Base-by-base conservation (phyloP, 2,888 invertebrate genomes). In the Philaethria dido region DNA sequence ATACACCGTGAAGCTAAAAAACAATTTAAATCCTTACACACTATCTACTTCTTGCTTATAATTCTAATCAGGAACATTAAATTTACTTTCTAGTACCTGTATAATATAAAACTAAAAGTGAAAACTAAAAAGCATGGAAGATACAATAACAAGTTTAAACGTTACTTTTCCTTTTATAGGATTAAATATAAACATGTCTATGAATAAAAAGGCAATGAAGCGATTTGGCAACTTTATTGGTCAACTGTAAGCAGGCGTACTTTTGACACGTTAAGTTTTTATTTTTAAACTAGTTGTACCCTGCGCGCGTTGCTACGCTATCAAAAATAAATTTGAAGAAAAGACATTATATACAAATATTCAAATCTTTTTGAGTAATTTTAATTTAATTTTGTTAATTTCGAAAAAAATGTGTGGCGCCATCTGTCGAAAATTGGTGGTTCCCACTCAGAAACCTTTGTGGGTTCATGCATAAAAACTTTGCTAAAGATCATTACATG, bases 1-100 rank as follows among this genome's bases (percentile, higher is more conserved):
- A n/a, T n/a, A n/a, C n/a, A n/a, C n/a, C n/a, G n/a, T n/a, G 25
- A 25, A 25, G 25, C 25, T 25, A 52, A 52, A 52, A 16, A 52
- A 3, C 52, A 1, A 52, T 0, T 16, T 16, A 52, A 52, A 16
- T 29, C 16, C 16, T 52, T 29, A 29, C 29, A 11, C 29, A 9
- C 9, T 3, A 16, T 0, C n/a, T 3, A 52, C 29, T n/a, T n/a
- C 29, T 50, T n/a, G 18, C 29, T 50, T 29, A n/a, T 16, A 52
- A 52, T 52, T 52, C 52, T 13, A 9, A 52, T 16, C 52, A 52
- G 25, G 8, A 9, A 9, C 25, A 9, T 50, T 0, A 29, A 52
- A 16, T 52, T 33, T 5, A 29, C 52, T 52, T 52, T 52, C 52
- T 52, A 52, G 1, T 29, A 29, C 16, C 42, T 44, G 16, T 11